These are phyloP conservation scores for Heliconius hortense DNA, from an alignment of 2,888 invertebrate genomes.

Conservation along the genomic window DNA sequence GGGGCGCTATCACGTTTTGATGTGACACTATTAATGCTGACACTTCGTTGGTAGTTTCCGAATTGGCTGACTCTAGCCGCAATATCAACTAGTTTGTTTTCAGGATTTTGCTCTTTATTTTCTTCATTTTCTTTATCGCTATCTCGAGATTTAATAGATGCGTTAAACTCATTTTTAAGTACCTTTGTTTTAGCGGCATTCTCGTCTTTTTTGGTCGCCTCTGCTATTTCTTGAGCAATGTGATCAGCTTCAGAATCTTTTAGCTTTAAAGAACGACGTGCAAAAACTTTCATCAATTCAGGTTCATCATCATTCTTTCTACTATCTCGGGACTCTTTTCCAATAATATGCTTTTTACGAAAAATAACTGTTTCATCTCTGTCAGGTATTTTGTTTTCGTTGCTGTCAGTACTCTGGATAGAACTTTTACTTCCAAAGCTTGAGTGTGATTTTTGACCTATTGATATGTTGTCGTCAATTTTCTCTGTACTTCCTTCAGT, in stretches of 20 bases:
- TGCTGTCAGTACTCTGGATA: slow-evolving; percentile 74
- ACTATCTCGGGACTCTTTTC: slow-evolving; percentile 65
- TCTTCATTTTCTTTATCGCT: slow-evolving; percentile 88
- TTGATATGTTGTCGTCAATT: slow-evolving; percentile 74
- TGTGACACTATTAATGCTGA: slow-evolving; percentile 70
- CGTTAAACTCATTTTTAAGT: slow-evolving; percentile 75
- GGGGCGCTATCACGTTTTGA: slow-evolving; percentile 75
- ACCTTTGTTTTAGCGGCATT: slow-evolving; percentile 60
- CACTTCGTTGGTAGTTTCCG: slow-evolving; percentile 74
- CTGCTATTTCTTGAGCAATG: slow-evolving; percentile 82
- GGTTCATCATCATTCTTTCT: slow-evolving; percentile 86
- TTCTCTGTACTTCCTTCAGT: slow-evolving; percentile 74
- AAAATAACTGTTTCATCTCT: slow-evolving; percentile 78
- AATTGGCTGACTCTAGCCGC: slow-evolving; percentile 74
- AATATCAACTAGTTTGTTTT: slow-evolving; percentile 70
- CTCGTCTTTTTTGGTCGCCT: slow-evolving; percentile 66
- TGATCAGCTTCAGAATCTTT: slow-evolving; percentile 85
- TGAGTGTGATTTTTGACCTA: slow-evolving; percentile 74
- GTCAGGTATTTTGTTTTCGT: slow-evolving; percentile 67
- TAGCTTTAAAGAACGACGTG: slow-evolving; percentile 89
- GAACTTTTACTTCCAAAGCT: slow-evolving; percentile 78
- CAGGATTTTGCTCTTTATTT: slow-evolving; percentile 58
- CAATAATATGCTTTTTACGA: slow-evolving; percentile 79
- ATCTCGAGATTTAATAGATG: slow-evolving; percentile 83
- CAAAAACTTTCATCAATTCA: slow-evolving; percentile 91